Evolutionary conservation across 2,113 vertebrate species (phyloP).

Genomic region (Actenoides lindsayi): DNA sequence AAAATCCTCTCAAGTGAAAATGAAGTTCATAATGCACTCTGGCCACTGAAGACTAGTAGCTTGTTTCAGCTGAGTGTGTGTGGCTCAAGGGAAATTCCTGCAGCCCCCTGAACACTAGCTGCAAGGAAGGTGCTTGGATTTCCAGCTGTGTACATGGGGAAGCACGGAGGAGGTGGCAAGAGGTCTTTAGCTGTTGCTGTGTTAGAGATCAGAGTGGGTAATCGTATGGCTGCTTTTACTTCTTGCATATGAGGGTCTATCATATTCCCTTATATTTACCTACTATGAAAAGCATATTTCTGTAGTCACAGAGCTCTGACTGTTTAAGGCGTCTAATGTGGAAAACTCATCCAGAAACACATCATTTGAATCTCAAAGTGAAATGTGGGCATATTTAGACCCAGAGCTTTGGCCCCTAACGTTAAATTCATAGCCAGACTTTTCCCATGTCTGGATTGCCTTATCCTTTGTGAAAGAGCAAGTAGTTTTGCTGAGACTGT

Average conservation of each 20-base stretch:
- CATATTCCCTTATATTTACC: not conserved
- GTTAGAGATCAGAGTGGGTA: conserved; percentile 3
- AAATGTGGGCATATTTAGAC: conserved; percentile 14
- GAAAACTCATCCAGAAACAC: conserved; percentile 60
- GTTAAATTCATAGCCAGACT: not conserved
- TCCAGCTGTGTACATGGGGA: not conserved
- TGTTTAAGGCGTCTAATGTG: conserved; percentile 8
- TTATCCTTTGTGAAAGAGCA: conserved; percentile 18
- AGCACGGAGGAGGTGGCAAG: not conserved
- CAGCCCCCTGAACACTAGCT: not conserved
- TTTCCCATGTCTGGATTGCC: not conserved
- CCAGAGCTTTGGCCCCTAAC: conserved; percentile 1
- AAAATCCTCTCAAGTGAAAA: not conserved
- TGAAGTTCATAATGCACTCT: not conserved
- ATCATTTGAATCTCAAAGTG: conserved; percentile 21
- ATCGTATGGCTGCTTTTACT: not conserved
- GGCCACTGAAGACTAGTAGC: not conserved
- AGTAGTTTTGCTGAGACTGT: not conserved
- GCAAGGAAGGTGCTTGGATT: not conserved
- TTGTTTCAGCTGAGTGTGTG: not conserved
- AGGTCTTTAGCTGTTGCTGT: not conserved
- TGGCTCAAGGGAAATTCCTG: not conserved
- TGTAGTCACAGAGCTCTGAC: conserved; percentile 36
- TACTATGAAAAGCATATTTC: not conserved
- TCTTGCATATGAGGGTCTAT: not conserved